Evolutionary conservation across 2,113 vertebrate species (phyloP).

Genomic region (Atherinomorus stipes): DNA sequence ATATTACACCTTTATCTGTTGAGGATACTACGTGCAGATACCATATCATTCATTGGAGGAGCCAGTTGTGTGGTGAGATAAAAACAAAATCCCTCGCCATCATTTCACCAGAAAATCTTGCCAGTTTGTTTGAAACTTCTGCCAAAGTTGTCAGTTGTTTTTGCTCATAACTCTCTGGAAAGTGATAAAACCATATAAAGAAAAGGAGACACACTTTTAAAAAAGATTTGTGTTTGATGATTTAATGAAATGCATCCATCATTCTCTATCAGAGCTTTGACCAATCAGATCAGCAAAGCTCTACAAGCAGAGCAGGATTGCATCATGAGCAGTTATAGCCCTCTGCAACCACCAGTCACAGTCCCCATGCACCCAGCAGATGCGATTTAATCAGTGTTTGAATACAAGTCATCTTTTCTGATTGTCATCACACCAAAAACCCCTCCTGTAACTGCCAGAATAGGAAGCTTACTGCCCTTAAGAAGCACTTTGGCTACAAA

Average conservation of each 20-base stretch:
- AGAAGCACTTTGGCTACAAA: neutral
- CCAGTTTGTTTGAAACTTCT: no score
- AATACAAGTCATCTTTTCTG: neutral
- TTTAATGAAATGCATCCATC: neutral
- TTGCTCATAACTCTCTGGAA: no score
- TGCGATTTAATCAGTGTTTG: no score
- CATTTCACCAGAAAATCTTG: no score
- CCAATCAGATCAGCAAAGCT: neutral
- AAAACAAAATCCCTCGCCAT: no score
- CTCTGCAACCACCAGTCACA: neutral
- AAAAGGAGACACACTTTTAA: no score
- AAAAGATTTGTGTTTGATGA: neutral
- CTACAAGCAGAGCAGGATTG: neutral
- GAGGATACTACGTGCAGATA: neutral
- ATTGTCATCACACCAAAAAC: neutral
- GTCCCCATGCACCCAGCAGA: no score
- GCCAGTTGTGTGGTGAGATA: neutral
- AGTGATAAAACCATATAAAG: no score
- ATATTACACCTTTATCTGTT: slow-evolving; percentile 12
- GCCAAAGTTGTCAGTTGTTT: no score
- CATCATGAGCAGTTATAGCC: neutral
- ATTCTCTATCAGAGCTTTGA: no score
- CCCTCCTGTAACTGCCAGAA: neutral
- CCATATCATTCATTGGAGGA: neutral
- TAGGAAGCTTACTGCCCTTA: neutral